phyloP scores from a whole-genome alignment of 2,113 vertebrate species.

The Petromus typicus region DNA sequence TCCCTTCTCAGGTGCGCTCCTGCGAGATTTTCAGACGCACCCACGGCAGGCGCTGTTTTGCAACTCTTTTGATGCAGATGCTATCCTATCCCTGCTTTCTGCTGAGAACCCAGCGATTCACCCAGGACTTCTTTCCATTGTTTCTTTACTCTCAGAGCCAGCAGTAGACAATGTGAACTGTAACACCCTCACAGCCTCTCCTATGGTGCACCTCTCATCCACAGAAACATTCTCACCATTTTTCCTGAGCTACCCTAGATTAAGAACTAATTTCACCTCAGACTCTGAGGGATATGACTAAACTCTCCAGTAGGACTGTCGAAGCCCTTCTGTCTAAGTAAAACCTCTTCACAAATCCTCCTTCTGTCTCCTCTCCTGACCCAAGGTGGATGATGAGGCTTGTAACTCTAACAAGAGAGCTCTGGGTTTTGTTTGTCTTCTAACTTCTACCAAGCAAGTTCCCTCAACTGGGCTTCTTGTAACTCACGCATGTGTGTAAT shows the following conservation, averaged over 20 bases:
- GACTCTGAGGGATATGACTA: neutral
- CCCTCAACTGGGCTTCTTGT: neutral
- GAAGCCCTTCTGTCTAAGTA: neutral
- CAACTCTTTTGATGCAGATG: neutral
- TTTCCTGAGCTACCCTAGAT: neutral
- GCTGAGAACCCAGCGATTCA: neutral
- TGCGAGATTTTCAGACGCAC: neutral
- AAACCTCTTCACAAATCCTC: neutral
- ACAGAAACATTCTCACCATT: accelerated
- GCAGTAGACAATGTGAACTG: neutral
- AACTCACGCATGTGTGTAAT: neutral
- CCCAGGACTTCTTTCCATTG: neutral
- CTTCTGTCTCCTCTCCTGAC: neutral
- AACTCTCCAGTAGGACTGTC: neutral
- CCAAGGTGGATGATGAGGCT: neutral
- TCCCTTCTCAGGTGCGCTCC: neutral
- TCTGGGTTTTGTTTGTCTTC: neutral
- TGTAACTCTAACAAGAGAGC: neutral
- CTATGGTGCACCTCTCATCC: neutral
- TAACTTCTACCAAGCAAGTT: neutral
- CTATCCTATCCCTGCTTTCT: neutral
- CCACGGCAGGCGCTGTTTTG: neutral
- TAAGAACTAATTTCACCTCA: neutral
- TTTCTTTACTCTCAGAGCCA: neutral
- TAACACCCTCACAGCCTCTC: neutral